Conservation (phyloP, 2,888 invertebrate species). For the Eupithecia subfuscata region DNA sequence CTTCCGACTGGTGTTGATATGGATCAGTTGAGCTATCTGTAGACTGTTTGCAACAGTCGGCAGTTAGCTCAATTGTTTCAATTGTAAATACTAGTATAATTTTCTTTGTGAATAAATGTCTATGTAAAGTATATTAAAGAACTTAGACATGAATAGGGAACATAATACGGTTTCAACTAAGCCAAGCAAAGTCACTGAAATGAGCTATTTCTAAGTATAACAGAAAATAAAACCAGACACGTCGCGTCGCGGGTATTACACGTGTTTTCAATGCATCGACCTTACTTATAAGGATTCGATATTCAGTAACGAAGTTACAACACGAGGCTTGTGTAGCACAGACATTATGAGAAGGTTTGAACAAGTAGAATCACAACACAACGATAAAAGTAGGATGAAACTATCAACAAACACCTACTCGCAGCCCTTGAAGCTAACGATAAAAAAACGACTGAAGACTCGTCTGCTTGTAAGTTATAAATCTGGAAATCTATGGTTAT, state of each 20-base stretch:
- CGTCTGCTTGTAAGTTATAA: not conserved
- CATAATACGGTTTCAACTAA: not conserved
- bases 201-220: not conserved
- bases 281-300: conserved; percentile 26
- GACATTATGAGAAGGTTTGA: not conserved
- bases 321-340: not conserved
- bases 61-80: too few species aligned
- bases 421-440: not conserved
- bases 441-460: not conserved
- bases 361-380: not conserved
- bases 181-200: conserved; percentile 2
- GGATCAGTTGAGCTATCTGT: too few species aligned
- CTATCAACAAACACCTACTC: not conserved
- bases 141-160: not conserved
- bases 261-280: conserved; percentile 36
- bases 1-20: too few species aligned
- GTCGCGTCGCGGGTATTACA: conserved; percentile 19
- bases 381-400: not conserved
- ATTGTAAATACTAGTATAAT: too few species aligned
- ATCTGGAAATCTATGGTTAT: not conserved
- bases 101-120: too few species aligned
- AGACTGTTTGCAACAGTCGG: too few species aligned
- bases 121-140: too few species aligned
- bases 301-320: conserved; percentile 27
- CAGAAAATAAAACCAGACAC: conserved; percentile 5